A percentile compares a stretch with the other conserved stretches of the same genome.
Conservation (phyloP, 2,797 vertebrate species). For the Rhabdomys pumilio region DNA sequence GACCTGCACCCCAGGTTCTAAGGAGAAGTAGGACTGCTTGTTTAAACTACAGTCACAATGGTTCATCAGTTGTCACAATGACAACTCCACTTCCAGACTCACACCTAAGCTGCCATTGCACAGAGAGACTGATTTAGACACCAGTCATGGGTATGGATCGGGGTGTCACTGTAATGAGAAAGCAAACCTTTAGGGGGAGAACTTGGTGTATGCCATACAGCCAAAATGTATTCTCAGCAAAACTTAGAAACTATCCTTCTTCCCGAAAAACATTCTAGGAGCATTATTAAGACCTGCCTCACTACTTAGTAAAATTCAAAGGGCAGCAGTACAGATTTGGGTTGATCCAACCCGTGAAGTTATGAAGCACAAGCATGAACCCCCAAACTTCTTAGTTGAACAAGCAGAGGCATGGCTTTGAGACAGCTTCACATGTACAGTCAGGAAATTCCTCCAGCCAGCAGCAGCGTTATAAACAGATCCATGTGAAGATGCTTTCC, state of each 20-base stretch:
- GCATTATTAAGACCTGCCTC: conserved; percentile 23
- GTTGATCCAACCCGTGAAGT: neutral
- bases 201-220: conserved; percentile 59
- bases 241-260: conserved; percentile 71
- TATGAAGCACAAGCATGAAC: neutral
- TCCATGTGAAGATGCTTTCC: neutral
- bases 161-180: conserved; percentile 71
- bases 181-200: conserved; percentile 80
- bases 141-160: conserved; percentile 61
- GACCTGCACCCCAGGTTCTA: neutral
- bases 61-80: rapidly evolving
- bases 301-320: neutral
- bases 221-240: conserved; percentile 81
- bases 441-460: neutral
- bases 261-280: conserved; percentile 75
- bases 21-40: neutral
- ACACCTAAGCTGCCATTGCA: rapidly evolving
- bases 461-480: neutral
- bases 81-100: neutral
- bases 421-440: conserved; percentile 29
- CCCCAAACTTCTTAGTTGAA: neutral
- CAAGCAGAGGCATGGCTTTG: rapidly evolving
- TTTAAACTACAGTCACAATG: neutral
- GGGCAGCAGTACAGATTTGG: neutral
- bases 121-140: too few species aligned